Evolutionary conservation across 53 echinoderm and acorn worm genomes (phyloP).

Genomic region (Paracentrotus lividus): DNA sequence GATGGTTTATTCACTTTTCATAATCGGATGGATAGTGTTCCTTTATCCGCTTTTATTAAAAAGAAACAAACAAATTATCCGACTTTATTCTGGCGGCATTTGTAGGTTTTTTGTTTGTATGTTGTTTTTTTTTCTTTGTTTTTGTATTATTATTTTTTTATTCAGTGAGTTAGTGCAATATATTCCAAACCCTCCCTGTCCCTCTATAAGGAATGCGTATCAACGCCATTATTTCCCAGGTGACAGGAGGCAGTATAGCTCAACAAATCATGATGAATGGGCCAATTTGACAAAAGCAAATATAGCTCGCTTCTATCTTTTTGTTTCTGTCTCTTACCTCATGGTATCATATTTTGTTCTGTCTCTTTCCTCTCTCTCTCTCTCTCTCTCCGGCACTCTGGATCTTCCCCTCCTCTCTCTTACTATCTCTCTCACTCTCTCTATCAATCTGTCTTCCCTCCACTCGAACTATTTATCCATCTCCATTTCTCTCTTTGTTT

Average conservation of each 20-base stretch:
- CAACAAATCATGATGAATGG: background rate
- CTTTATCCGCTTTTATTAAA: too few species aligned
- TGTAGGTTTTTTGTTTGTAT: too few species aligned
- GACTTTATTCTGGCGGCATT: too few species aligned
- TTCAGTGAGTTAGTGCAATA: too few species aligned
- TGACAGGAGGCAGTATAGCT: background rate
- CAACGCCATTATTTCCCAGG: background rate
- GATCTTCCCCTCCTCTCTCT: background rate
- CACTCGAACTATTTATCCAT: background rate
- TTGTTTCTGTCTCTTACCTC: background rate
- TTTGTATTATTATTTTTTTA: too few species aligned
- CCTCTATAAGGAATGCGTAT: background rate
- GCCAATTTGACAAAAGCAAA: background rate
- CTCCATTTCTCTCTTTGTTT: background rate
- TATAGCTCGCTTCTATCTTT: background rate
- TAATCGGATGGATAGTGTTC: too few species aligned
- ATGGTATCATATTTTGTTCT: background rate
- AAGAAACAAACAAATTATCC: too few species aligned
- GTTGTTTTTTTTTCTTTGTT: too few species aligned
- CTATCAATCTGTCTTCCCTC: background rate
- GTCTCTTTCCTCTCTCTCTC: background rate
- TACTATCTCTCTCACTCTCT: background rate
- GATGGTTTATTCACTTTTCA: too few species aligned
- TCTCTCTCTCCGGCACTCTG: background rate
- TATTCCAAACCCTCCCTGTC: background rate